Evolutionary conservation across 1,140 invertebrate genomes (phyloP).

Genomic region (Lordiphosa mommai): DNA sequence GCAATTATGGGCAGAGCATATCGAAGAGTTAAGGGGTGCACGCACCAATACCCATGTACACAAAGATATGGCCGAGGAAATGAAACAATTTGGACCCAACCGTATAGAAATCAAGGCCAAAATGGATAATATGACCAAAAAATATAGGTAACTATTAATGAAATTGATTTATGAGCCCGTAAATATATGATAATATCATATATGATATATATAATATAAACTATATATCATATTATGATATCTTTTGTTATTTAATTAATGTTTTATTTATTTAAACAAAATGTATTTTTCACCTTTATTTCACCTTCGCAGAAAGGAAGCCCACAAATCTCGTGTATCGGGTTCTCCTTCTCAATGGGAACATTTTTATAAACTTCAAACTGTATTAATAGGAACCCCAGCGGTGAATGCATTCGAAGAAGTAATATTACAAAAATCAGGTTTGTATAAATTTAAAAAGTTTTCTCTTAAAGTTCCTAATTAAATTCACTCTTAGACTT

Average conservation of each 20-base stretch:
- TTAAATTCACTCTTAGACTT: no score
- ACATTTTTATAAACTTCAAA: constrained; percentile 15
- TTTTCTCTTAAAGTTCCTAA: not conserved
- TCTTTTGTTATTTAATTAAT: no score
- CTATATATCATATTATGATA: not conserved
- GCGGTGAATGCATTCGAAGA: constrained; percentile 1
- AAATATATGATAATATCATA: not conserved
- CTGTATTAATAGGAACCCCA: constrained; percentile 12
- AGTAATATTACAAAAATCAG: not conserved
- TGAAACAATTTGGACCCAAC: constrained; percentile 15
- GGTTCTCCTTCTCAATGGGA: constrained; percentile 13
- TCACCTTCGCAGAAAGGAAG: constrained; percentile 13
- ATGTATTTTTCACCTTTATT: no score
- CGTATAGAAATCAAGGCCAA: constrained; percentile 31
- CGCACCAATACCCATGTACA: constrained; percentile 4
- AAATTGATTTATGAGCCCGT: no score
- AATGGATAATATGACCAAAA: constrained; percentile 33
- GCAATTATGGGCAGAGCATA: constrained; percentile 19
- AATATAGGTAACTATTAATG: constrained; percentile 35
- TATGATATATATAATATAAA: not conserved
- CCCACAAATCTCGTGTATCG: not conserved
- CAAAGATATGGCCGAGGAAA: constrained; percentile 25
- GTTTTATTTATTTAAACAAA: no score
- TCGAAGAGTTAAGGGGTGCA: not conserved
- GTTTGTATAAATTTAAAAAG: not conserved